Conservation (phyloP, 53 echinoderm and acorn worm species). For the Actinopyga echinites region DNA sequence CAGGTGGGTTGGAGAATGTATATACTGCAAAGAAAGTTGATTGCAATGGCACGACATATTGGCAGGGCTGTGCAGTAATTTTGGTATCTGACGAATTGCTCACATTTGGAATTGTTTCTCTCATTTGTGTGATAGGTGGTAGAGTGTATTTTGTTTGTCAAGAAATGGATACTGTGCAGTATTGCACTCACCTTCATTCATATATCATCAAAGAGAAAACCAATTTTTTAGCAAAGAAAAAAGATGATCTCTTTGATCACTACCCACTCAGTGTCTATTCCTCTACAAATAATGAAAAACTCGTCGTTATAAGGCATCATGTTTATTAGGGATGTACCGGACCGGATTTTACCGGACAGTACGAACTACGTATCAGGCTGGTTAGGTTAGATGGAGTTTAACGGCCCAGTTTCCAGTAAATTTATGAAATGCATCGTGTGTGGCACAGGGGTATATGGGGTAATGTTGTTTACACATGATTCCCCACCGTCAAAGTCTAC, state of each 20-base stretch:
- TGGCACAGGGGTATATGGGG: too few species aligned
- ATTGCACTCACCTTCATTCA: slow-evolving; percentile 18
- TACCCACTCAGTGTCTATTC: slow-evolving; percentile 50
- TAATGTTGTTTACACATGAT: too few species aligned
- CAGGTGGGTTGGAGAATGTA: slow-evolving; percentile 15
- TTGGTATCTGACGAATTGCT: background rate
- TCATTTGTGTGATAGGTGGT: slow-evolving; percentile 30
- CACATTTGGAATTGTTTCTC: background rate
- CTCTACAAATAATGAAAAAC: slow-evolving; percentile 4
- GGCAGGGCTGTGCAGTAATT: slow-evolving; percentile 20
- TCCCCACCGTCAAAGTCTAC: too few species aligned
- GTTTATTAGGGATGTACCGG: background rate
- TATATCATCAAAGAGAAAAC: background rate
- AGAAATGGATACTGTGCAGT: background rate
- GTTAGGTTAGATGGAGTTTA: too few species aligned
- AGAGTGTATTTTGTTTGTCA: slow-evolving; percentile 18
- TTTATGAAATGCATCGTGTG: too few species aligned
- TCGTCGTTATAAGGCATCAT: slow-evolving; percentile 48
- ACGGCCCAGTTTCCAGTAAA: too few species aligned
- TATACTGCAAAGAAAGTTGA: slow-evolving; percentile 21
- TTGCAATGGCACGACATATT: slow-evolving; percentile 6
- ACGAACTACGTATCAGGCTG: too few species aligned
- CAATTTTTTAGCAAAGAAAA: slow-evolving; percentile 15
- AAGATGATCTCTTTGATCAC: slow-evolving; percentile 31
- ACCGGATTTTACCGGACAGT: too few species aligned